Evolutionary conservation across 1,140 invertebrate genomes (phyloP).

Genomic region (Tetranychus urticae): DNA sequence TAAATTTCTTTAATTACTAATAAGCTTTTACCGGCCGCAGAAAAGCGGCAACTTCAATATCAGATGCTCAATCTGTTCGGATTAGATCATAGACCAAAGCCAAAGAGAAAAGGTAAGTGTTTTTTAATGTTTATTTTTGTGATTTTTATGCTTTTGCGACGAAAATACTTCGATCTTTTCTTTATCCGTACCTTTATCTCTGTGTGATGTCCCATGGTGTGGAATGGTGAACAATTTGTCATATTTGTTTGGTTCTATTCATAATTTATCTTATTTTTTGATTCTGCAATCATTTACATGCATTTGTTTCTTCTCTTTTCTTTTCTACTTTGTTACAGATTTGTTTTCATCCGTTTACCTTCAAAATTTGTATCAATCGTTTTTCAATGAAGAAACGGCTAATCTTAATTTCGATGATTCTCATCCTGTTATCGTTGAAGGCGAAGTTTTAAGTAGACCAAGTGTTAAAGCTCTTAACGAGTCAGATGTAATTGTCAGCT

Average conservation of each 20-base stretch:
- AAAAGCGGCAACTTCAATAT: constrained; percentile 54
- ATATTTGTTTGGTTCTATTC: too few relatives aligned
- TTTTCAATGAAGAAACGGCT: constrained; percentile 32
- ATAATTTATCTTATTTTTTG: too few relatives aligned
- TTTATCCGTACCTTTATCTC: too few relatives aligned
- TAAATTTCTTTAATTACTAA: too few relatives aligned
- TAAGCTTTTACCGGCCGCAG: constrained; percentile 40
- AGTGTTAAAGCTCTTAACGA: constrained; percentile 55
- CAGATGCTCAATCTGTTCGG: constrained; percentile 66
- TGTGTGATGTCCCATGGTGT: too few relatives aligned
- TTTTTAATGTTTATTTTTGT: not conserved
- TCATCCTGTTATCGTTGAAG: constrained; percentile 17
- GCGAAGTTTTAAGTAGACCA: constrained; percentile 17
- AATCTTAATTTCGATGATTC: constrained; percentile 32
- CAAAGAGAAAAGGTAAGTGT: constrained; percentile 21
- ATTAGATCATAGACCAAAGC: constrained; percentile 47
- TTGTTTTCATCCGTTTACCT: constrained; percentile 50
- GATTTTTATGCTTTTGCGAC: too few relatives aligned
- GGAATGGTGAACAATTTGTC: too few relatives aligned
- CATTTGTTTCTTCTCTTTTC: too few relatives aligned
- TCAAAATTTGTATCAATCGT: constrained; percentile 50
- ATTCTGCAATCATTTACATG: too few relatives aligned
- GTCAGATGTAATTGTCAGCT: constrained; percentile 79
- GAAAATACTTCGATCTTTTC: not conserved
- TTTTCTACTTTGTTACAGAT: too few relatives aligned